Evolutionary conservation across 2,113 vertebrate genomes (phyloP).

Genomic region (Azemiops feae): DNA sequence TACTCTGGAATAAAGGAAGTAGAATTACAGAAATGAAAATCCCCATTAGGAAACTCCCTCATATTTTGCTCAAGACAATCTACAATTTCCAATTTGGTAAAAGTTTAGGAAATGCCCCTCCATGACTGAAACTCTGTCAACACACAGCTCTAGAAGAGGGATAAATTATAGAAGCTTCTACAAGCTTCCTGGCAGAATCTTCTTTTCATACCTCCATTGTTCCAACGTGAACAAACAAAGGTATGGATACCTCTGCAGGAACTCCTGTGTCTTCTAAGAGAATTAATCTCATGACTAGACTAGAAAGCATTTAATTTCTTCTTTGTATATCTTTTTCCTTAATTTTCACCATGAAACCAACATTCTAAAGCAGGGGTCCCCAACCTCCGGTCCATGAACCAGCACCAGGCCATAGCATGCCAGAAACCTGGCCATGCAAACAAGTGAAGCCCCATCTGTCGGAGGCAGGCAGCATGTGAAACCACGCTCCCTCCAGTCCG

Average conservation of each 20-base stretch:
- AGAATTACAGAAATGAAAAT: not conserved
- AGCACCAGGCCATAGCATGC: no score
- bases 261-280: not conserved
- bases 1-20: not conserved
- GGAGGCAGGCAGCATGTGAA: no score
- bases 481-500: no score
- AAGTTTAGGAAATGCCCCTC: not conserved
- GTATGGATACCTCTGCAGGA: not conserved
- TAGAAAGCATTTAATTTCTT: not conserved
- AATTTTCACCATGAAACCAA: not conserved
- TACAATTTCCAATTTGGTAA: not conserved
- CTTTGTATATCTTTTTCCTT: not conserved
- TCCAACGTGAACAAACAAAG: not conserved
- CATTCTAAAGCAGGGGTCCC: no score
- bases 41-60: not conserved
- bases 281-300: not conserved
- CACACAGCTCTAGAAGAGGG: not conserved
- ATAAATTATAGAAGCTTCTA: not conserved
- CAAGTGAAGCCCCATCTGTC: no score
- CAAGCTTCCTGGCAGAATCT: not conserved
- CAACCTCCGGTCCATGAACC: no score
- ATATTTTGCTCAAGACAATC: not conserved
- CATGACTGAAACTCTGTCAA: not conserved
- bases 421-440: no score
- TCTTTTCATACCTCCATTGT: not conserved